Evolutionary conservation across 1,140 invertebrate genomes (phyloP).

Genomic region (Hesperophylax magnus): DNA sequence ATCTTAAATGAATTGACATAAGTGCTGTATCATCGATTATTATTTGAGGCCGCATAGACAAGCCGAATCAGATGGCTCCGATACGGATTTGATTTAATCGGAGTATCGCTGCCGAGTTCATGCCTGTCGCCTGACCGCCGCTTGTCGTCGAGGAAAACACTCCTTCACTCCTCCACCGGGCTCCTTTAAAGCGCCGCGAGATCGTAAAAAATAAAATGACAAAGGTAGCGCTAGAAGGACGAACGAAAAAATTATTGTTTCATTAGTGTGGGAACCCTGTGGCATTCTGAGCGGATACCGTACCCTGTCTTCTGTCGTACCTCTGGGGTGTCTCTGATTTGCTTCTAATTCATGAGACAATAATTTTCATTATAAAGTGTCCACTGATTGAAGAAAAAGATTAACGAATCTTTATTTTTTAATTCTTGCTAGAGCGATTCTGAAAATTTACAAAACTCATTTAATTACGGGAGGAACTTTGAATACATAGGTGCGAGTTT

Average conservation of each 20-base stretch:
- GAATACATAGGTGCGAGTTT: too few species aligned
- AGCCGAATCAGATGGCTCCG: neutral
- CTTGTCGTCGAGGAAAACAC: slow-evolving; percentile 40
- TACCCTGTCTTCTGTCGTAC: neutral
- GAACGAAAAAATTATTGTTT: slow-evolving; percentile 54
- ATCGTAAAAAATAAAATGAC: slow-evolving; percentile 50
- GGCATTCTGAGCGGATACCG: slow-evolving; percentile 11
- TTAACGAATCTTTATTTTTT: too few species aligned
- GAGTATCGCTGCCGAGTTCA: neutral
- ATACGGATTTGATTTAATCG: slow-evolving; percentile 37
- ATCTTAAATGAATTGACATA: neutral
- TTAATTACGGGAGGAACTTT: too few species aligned
- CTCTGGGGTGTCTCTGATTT: too few species aligned
- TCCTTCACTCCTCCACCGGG: neutral
- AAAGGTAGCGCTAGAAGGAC: slow-evolving; percentile 44
- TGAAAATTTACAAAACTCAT: too few species aligned
- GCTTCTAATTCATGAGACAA: too few species aligned
- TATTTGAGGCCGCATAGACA: slow-evolving; percentile 11
- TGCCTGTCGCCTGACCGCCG: neutral
- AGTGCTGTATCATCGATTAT: slow-evolving; percentile 20
- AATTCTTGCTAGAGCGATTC: too few species aligned
- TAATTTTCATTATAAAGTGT: too few species aligned
- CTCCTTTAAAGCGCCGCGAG: slow-evolving; percentile 49
- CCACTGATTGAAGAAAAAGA: too few species aligned
- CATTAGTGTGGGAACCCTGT: slow-evolving; percentile 54